Conservation (phyloP, 1,140 invertebrate species). For the Maniola jurtina region DNA sequence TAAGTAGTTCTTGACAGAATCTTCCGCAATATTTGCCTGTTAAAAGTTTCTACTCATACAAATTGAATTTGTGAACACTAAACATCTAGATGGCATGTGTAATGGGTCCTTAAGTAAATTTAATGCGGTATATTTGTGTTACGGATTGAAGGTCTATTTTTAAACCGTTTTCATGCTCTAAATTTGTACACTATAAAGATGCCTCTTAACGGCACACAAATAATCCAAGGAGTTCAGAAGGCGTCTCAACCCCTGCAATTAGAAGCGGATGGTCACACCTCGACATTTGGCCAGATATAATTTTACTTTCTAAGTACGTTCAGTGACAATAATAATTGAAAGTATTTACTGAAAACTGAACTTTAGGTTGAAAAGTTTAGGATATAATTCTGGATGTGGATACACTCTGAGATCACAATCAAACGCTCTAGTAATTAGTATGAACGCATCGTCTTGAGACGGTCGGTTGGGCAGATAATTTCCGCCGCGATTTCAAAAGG, state of each 20-base stretch:
- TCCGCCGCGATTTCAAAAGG: constrained; percentile 75
- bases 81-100: background rate
- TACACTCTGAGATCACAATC: constrained; percentile 61
- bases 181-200: constrained; percentile 52
- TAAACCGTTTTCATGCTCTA: constrained; percentile 53
- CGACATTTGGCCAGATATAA: constrained; percentile 68
- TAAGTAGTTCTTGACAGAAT: too few species aligned
- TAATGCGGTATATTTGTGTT: constrained; percentile 5
- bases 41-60: background rate
- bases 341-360: constrained; percentile 30
- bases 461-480: constrained; percentile 76
- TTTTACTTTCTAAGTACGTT: constrained; percentile 76
- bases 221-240: constrained; percentile 49
- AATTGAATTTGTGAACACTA: background rate
- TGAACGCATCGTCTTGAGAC: constrained; percentile 64
- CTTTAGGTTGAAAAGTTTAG: constrained; percentile 38
- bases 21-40: too few species aligned
- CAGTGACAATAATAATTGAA: constrained; percentile 66
- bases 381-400: constrained; percentile 37
- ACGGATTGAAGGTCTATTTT: constrained; percentile 38
- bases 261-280: constrained; percentile 75
- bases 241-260: constrained; percentile 65
- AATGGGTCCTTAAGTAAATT: constrained; percentile 11
- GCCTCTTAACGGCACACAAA: constrained; percentile 58
- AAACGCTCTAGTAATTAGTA: constrained; percentile 75